phyloP scores from a whole-genome alignment of 2,113 vertebrate species.

The Hypomesus transpacificus region DNA sequence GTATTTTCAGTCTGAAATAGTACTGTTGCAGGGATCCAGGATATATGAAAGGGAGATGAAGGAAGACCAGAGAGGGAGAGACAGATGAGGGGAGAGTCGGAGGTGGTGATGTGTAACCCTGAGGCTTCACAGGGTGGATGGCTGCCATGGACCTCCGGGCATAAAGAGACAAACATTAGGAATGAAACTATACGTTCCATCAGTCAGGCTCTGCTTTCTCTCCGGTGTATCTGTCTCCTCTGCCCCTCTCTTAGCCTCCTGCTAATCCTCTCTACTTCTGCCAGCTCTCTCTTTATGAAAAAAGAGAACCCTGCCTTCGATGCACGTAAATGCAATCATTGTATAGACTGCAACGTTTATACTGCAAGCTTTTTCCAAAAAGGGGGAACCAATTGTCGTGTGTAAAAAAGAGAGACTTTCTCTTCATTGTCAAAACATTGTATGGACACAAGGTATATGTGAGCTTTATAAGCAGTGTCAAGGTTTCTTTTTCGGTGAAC shows the following conservation, averaged over 20 bases:
- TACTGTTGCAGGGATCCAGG: no score
- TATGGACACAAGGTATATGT: no score
- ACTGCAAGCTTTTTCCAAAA: no score
- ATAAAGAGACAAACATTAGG: slow-evolving; percentile 63
- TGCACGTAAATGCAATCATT: no score
- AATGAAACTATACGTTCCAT: slow-evolving; percentile 60
- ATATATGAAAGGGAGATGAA: not conserved
- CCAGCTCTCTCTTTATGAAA: no score
- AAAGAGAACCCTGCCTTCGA: no score
- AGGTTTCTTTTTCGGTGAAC: no score
- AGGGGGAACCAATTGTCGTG: no score
- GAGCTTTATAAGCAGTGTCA: no score
- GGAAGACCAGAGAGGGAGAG: not conserved
- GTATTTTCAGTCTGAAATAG: not conserved
- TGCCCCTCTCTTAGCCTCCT: slow-evolving; percentile 26
- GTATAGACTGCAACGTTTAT: no score
- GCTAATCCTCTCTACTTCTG: slow-evolving; percentile 5
- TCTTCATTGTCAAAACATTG: no score
- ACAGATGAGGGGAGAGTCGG: not conserved
- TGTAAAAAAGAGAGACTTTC: no score
- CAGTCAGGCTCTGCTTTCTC: slow-evolving; percentile 28
- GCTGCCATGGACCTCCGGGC: slow-evolving; percentile 45
- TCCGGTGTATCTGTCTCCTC: slow-evolving; percentile 27
- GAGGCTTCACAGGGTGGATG: slow-evolving; percentile 30
- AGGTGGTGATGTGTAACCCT: slow-evolving; percentile 24